Percentiles rank a stretch among this genome's conserved stretches.
Evolutionary conservation across 2,888 invertebrate species (phyloP).

Genomic region (Biston stratarius): DNA sequence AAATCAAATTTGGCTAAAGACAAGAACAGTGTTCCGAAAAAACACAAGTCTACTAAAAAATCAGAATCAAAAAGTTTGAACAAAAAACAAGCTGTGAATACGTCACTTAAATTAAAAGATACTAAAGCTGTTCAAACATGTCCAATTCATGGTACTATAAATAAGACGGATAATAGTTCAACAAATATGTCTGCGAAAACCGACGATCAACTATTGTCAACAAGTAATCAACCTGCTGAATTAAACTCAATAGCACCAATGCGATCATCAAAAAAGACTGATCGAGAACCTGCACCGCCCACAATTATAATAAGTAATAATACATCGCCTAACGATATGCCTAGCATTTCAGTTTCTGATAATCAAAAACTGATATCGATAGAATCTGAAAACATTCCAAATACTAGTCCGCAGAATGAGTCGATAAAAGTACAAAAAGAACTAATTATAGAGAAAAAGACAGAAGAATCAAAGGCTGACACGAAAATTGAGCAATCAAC

Average conservation of each 20-base stretch:
- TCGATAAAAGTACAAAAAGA: slow-evolving; percentile 38
- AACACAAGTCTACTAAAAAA: slow-evolving; percentile 24
- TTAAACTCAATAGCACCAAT: not conserved
- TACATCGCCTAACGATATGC: slow-evolving; percentile 25
- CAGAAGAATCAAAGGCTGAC: slow-evolving; percentile 63
- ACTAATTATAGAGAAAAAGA: slow-evolving; percentile 46
- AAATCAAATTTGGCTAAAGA: slow-evolving; percentile 16
- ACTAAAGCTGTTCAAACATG: slow-evolving; percentile 30
- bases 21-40: slow-evolving; percentile 21
- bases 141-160: slow-evolving; percentile 25
- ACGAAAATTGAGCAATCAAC: slow-evolving; percentile 50
- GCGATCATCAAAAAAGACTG: slow-evolving; percentile 15
- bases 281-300: slow-evolving; percentile 6
- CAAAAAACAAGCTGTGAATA: slow-evolving; percentile 8
- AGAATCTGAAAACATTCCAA: slow-evolving; percentile 71
- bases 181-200: slow-evolving; percentile 1
- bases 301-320: slow-evolving; percentile 13
- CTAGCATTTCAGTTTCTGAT: slow-evolving; percentile 24
- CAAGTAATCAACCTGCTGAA: slow-evolving; percentile 10
- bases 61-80: slow-evolving; percentile 5
- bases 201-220: not conserved
- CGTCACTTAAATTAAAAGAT: slow-evolving; percentile 13
- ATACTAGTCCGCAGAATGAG: slow-evolving; percentile 45
- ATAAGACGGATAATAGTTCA: slow-evolving; percentile 24
- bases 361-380: slow-evolving; percentile 41